Percentiles rank a stretch among this genome's conserved stretches.
Evolutionary conservation across 2,113 vertebrate genomes (phyloP).

Genomic region (Macrotis lagotis): DNA sequence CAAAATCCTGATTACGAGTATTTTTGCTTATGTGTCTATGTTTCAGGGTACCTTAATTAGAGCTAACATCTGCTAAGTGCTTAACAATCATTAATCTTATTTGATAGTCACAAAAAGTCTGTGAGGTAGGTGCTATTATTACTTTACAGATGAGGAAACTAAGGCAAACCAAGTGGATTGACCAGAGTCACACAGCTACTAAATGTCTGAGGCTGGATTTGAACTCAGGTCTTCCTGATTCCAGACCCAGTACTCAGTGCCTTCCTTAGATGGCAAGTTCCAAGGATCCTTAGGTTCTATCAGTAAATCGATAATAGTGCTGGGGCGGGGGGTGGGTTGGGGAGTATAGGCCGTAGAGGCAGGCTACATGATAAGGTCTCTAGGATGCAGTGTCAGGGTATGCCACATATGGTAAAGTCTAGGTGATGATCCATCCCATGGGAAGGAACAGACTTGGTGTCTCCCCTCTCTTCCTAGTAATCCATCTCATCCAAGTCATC

Average conservation of each 20-base stretch:
- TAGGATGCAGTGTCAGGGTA: background rate
- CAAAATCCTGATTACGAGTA: background rate
- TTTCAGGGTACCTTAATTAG: too few relatives aligned
- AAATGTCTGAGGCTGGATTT: background rate
- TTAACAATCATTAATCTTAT: too few relatives aligned
- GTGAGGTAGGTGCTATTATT: too few relatives aligned
- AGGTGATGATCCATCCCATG: background rate
- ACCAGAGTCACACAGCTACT: background rate
- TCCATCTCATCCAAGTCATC: too few relatives aligned
- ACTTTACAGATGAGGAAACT: background rate
- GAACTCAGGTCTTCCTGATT: background rate
- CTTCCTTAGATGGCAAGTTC: background rate
- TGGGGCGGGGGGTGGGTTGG: background rate
- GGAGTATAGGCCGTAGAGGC: too few relatives aligned
- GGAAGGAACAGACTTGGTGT: background rate
- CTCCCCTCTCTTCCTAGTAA: background rate
- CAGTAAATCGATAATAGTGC: background rate
- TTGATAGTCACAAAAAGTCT: too few relatives aligned
- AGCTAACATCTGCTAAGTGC: too few relatives aligned
- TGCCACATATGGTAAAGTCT: background rate
- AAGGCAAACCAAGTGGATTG: background rate
- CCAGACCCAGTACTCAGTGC: background rate
- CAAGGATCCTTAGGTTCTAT: background rate
- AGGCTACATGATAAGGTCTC: background rate
- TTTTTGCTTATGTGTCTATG: too few relatives aligned